These are phyloP conservation scores for Delia radicum DNA, from an alignment of 1,140 invertebrate genomes.

Conservation along the genomic window DNA sequence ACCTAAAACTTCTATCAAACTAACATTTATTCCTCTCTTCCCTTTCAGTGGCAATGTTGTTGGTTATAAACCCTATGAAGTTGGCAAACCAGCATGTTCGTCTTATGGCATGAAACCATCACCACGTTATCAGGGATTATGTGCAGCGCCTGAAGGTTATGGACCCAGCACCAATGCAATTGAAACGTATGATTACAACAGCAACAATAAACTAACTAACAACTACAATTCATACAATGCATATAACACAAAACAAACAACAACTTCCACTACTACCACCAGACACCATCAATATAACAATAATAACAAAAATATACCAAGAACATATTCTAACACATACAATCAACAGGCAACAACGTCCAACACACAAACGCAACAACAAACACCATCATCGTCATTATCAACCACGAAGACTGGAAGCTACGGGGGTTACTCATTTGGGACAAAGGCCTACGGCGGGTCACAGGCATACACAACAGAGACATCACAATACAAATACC, in stretches of 20 bases:
- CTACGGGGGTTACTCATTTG: constrained; percentile 11
- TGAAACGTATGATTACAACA: constrained; percentile 52
- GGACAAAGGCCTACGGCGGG: constrained; percentile 31
- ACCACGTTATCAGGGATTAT: constrained; percentile 72
- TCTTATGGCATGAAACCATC: constrained; percentile 69
- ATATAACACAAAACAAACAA: constrained; percentile 43
- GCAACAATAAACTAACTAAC: constrained; percentile 25
- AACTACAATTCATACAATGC: constrained; percentile 25
- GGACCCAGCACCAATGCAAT: constrained; percentile 44
- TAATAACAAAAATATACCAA: neutral
- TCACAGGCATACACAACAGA: constrained; percentile 37
- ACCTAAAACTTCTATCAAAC: no score
- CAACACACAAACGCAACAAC: constrained; percentile 22
- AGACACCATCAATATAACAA: neutral
- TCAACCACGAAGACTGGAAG: constrained; percentile 4
- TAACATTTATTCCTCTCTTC: no score
- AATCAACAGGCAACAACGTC: constrained; percentile 40
- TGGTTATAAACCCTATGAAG: constrained; percentile 72
- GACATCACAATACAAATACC: constrained; percentile 36
- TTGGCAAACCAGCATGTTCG: constrained; percentile 70
- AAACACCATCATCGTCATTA: constrained; percentile 21
- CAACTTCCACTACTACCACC: constrained; percentile 31
- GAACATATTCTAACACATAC: neutral
- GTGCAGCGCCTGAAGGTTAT: constrained; percentile 52
- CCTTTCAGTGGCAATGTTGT: constrained; percentile 71